Conservation (phyloP, 2,888 invertebrate species). For the Leucania comma region DNA sequence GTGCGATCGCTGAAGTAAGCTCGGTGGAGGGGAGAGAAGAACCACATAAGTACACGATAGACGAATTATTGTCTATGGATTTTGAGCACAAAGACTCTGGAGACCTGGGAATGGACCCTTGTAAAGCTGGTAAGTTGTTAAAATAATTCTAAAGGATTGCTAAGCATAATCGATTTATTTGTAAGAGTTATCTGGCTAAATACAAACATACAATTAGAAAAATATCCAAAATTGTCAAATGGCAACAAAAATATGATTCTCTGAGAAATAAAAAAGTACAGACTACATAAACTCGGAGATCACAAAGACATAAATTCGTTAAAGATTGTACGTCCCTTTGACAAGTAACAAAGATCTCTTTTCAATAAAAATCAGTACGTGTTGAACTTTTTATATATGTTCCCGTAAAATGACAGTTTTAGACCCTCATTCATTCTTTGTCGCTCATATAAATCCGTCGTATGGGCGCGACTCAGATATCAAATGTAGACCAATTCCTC, state of each 20-base stretch:
- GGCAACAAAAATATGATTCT: neutral
- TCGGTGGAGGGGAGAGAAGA: slow-evolving; percentile 80
- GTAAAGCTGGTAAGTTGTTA: slow-evolving; percentile 94
- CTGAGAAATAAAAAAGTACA: slow-evolving; percentile 2
- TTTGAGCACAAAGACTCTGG: slow-evolving; percentile 93
- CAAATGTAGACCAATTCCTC: slow-evolving; percentile 50
- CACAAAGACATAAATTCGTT: slow-evolving; percentile 36
- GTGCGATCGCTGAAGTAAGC: slow-evolving; percentile 70
- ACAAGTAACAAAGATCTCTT: slow-evolving; percentile 39
- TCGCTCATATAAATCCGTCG: slow-evolving; percentile 44
- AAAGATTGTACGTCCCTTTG: slow-evolving; percentile 17
- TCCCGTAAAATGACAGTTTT: slow-evolving; percentile 40
- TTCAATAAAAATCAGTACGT: slow-evolving; percentile 47
- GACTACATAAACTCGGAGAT: slow-evolving; percentile 22
- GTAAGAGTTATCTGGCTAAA: neutral
- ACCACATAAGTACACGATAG: slow-evolving; percentile 91
- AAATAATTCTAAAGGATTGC: neutral
- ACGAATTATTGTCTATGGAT: slow-evolving; percentile 92
- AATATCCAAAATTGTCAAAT: neutral
- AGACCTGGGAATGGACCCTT: slow-evolving; percentile 96
- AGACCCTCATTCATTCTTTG: slow-evolving; percentile 46
- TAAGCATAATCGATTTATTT: neutral
- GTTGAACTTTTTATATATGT: slow-evolving; percentile 48
- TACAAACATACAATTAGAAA: too few species aligned
- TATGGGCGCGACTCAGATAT: slow-evolving; percentile 41